Base-by-base conservation (phyloP, 2,888 invertebrate genomes). In the Subacronicta megacephala region DNA sequence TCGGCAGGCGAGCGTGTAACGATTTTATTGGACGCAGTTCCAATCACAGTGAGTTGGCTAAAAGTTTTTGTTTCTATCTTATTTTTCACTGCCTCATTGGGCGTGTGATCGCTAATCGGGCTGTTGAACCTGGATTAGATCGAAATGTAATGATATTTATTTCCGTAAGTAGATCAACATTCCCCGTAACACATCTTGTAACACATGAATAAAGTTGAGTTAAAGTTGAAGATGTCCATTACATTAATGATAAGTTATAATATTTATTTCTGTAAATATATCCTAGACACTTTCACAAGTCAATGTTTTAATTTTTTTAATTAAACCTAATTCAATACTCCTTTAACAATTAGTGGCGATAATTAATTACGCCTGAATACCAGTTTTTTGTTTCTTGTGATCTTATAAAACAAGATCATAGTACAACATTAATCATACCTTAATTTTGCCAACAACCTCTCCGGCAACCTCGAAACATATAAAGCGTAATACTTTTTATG, bases 21-120 rank as follows among this genome's bases (percentile, higher is more conserved):
- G 42, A 63, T 56, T 57, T 70, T 64, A 70, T 57, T 46, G 50
- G 65, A 43, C 43, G 16, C 57, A 36, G 64, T 64, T 65, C 58
- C 65, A 64, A 65, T 65, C 70, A 51, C 42, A 38, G 29, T 18
- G 37, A 40, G 40, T 40, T 23, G 13, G n/a, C n/a, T 40, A 7
- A 7, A 23, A 17, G 10, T 15, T 41, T 41, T 41, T 13, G 13
- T 18, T 31, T 5, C 3, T 5, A n/a, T 38, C 18, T 38, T 17
- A 37, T 37, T 17, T n/a, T 18, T 18, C 2, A 23, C 9, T 23
- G 23, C 23, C 9, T 9, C 23, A 26, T 26, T 26, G 10, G 26
- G 9, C 10, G 2, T 2, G 18, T 18, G 18, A 18, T 2, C 18
- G n/a, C 4, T 7, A 9, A 2, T 2, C 7, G 1, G 7, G 23